Evolutionary conservation across 2,888 invertebrate genomes (phyloP), one percentile per base, ranked within the genome.

Genomic region (Thymelicus lineola): DNA sequence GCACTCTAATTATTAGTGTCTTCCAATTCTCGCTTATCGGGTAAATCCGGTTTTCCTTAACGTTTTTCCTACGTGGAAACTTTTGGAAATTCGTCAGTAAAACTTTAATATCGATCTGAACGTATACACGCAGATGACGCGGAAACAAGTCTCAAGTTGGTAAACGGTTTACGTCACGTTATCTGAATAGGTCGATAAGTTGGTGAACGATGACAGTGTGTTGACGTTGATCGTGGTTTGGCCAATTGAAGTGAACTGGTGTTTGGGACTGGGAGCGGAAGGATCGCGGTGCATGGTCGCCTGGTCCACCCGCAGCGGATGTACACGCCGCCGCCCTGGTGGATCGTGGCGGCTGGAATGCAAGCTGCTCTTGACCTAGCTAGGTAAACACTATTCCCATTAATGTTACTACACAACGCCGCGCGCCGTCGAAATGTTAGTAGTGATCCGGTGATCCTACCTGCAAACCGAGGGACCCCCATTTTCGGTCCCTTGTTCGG

Each of bases 361-460:
- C 93, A 93, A 90, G 88, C 91, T 88, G 93, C 93, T 90, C 92
- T 93, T 91, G 93, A 93, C 89, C 89, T 93, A 84, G 90, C 92
- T 87, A 93, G 93, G 93, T 93, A 92, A 69, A 69, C 58, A 61
- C 48, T 35, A 60, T 60, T 20, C 7, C 12, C 48, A 60, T 20
- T 20, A 9, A 20, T 45, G 45, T 45, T 58, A 58, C 9, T 42
- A 12, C 42, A 10, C 42, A 42, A 42, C 9, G 9, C 9, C 42
- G 12, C 3, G 12, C 9, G 9, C 9, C 42, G 12, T 10, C 42
- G 7, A 42, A 42, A 9, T 42, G 9, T 12, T 42, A 42, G 42
- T 9, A 42, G 42, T 9, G 42, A 42, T 12, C 9, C 42, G 12
- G 42, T 9, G 42, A 42, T 12, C 9, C 42, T 42, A 42, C 42